Conservation (phyloP, 2,113 vertebrate species). For the Chloropsis hardwickii region DNA sequence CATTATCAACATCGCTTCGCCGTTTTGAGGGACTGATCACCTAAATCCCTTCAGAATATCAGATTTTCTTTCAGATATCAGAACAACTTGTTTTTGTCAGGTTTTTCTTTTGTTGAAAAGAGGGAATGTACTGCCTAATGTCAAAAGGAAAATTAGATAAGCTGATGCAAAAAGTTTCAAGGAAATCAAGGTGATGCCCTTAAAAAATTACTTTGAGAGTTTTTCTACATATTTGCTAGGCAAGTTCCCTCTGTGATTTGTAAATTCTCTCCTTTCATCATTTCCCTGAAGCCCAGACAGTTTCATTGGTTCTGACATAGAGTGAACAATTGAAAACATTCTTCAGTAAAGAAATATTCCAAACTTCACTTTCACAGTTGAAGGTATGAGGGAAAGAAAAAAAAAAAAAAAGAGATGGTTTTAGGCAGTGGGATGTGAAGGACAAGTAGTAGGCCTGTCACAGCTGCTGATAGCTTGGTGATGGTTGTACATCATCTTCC, state of each 20-base stretch:
- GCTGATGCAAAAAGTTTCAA: not conserved
- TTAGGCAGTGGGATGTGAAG: slow-evolving; percentile 89
- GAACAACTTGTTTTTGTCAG: slow-evolving; percentile 35
- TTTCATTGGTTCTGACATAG: slow-evolving; percentile 43
- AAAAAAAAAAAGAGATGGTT: slow-evolving; percentile 68
- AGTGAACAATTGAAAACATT: slow-evolving; percentile 54
- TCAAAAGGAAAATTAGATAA: slow-evolving; percentile 33
- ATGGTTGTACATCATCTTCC: slow-evolving; percentile 91
- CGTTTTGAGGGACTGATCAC: slow-evolving; percentile 33
- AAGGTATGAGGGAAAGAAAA: slow-evolving; percentile 3
- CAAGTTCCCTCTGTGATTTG: slow-evolving; percentile 17
- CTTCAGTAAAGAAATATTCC: slow-evolving; percentile 60
- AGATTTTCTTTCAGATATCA: slow-evolving; percentile 6
- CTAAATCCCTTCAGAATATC: not conserved
- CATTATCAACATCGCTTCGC: not conserved
- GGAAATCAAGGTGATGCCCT: not conserved
- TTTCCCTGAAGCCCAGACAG: slow-evolving; percentile 33
- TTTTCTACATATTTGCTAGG: not conserved
- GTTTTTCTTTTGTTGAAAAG: slow-evolving; percentile 5
- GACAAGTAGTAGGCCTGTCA: slow-evolving; percentile 81
- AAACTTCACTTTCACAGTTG: slow-evolving; percentile 60
- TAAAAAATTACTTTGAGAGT: not conserved
- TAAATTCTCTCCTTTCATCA: slow-evolving; percentile 42
- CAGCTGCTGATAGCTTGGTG: slow-evolving; percentile 80
- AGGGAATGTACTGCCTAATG: not conserved